Base-by-base conservation (phyloP, 2,113 vertebrate species). In the Salvelinus namaycush region DNA sequence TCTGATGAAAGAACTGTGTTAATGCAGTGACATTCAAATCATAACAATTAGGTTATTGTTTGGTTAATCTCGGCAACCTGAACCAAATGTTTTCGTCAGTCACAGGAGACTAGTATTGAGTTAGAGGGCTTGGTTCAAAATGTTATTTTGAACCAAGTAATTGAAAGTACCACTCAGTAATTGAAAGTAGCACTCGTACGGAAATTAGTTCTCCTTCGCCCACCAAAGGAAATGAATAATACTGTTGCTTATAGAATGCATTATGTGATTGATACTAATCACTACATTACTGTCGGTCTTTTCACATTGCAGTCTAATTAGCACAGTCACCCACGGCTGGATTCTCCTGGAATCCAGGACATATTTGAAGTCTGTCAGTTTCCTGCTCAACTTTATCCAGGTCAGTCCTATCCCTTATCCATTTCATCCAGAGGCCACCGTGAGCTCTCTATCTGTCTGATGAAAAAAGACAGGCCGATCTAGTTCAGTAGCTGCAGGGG, bases 351-450 rank as follows among this genome's bases (percentile, higher is more conserved):
- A 59, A 73, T 62, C 57, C 59, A 66, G 54, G 59, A 24, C 39
- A 74, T 13, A 24, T 62, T 12, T 64, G 3, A 26, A 22, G 71
- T 68, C 27, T 69, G 24, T 24, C 66, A 60, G 49, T 71, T 76
- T 70, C 24, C 65, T 65, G 48, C 34, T 34, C 67, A 62, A 74
- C 39, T 79, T 72, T 65, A 83, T 83, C 67, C 74, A 77, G 77
- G 81, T 79, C 71, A 76, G 0, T 71, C 71, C 22, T 68, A 65
- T 57, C 22, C 71, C 11, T 72, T 54, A 20, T 75, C 72, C 68
- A 68, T 72, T 74, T 68, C 49, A 67, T 5, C 26, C 39, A 71
- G 66, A 70, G 3, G 29, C 14, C 34, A 16, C 59, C 14, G 34
- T 60, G 49, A 76, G 66, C 66, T 76, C 49, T 76, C 77, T 18